Percentiles rank a stretch among this genome's conserved stretches.
Evolutionary conservation across 2,797 vertebrate genomes (phyloP).

Genomic region (Lacerta viridis): DNA sequence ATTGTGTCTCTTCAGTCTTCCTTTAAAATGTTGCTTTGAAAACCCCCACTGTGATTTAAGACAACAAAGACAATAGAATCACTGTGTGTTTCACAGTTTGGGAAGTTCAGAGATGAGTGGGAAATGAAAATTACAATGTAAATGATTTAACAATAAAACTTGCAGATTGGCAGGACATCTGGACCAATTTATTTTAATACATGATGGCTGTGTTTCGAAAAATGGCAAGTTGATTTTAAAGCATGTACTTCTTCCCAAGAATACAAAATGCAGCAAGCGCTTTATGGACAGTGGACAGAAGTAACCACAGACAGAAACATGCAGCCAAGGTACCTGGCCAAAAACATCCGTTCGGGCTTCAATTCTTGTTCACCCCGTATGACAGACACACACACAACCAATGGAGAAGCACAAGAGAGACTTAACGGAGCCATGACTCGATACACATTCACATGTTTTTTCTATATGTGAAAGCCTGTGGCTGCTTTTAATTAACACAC

Average conservation of each 20-base stretch:
- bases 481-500: neutral
- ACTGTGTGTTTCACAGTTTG: neutral
- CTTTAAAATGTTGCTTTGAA: conserved; percentile 17
- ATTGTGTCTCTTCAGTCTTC: neutral
- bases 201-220: neutral
- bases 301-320: fast-evolving
- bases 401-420: neutral
- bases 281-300: conserved; percentile 19
- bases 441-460: neutral
- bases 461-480: neutral
- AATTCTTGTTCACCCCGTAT: neutral
- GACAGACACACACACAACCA: fast-evolving
- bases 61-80: conserved; percentile 14
- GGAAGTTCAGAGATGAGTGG: neutral
- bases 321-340: fast-evolving
- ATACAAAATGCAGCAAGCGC: neutral
- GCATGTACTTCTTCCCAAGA: neutral
- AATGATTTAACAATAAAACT: neutral
- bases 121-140: neutral
- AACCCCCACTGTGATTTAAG: neutral
- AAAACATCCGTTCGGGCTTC: neutral
- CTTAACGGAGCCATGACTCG: neutral
- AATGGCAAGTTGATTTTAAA: neutral
- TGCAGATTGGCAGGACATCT: neutral
- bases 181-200: conserved; percentile 2